Evolutionary conservation across 2,888 invertebrate genomes (phyloP).

Genomic region (Protodeltote pygarga): DNA sequence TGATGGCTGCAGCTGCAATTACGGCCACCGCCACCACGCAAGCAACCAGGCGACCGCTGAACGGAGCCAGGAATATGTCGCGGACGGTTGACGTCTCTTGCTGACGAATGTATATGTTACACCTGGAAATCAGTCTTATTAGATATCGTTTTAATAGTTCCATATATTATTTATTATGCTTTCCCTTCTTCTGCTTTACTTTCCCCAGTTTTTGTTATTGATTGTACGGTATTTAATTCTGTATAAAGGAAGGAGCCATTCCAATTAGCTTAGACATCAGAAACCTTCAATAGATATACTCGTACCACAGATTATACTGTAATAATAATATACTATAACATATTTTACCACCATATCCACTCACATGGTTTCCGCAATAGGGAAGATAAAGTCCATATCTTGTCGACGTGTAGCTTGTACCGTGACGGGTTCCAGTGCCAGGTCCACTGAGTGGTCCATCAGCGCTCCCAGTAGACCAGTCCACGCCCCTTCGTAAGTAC

Average conservation of each 20-base stretch:
- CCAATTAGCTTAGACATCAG: no score
- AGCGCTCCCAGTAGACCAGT: slow-evolving; percentile 88
- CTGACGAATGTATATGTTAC: slow-evolving; percentile 88
- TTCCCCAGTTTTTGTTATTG: no score
- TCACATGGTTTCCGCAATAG: slow-evolving; percentile 88
- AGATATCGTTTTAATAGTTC: no score
- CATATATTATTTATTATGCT: no score
- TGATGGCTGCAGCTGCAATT: slow-evolving; percentile 80
- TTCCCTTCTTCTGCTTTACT: no score
- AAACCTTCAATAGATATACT: background rate
- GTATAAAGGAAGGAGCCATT: no score
- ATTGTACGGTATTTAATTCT: no score
- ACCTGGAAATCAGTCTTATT: slow-evolving; percentile 74
- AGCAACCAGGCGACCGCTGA: slow-evolving; percentile 83
- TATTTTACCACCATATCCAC: slow-evolving; percentile 33
- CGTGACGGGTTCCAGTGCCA: slow-evolving; percentile 88
- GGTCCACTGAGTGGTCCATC: slow-evolving; percentile 84
- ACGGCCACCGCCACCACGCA: slow-evolving; percentile 85
- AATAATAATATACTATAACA: background rate
- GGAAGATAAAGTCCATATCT: slow-evolving; percentile 88
- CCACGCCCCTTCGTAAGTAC: slow-evolving; percentile 87
- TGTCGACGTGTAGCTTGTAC: slow-evolving; percentile 80
- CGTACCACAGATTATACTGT: background rate
- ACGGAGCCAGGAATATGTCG: slow-evolving; percentile 89
- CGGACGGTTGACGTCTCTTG: slow-evolving; percentile 88